These are phyloP conservation scores for Nibea coibor DNA, from an alignment of 2,113 vertebrate genomes.

Conservation along the genomic window DNA sequence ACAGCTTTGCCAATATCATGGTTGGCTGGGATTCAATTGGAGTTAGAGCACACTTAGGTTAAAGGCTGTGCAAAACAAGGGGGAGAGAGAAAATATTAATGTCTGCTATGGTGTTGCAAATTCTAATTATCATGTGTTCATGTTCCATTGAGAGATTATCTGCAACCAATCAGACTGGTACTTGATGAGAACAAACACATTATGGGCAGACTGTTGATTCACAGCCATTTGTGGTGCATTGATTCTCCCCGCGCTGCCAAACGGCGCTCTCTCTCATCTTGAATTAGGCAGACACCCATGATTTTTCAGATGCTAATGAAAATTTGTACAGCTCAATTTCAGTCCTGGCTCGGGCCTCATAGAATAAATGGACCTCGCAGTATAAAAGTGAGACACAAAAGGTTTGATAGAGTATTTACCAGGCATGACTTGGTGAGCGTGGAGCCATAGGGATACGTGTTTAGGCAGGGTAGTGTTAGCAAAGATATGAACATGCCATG, in stretches of 20 bases:
- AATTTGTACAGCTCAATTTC: conserved; percentile 73
- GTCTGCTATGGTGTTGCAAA: conserved; percentile 65
- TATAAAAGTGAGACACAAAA: conserved; percentile 25
- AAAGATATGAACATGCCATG: conserved; percentile 29
- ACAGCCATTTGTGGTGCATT: conserved; percentile 70
- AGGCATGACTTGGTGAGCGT: conserved; percentile 41
- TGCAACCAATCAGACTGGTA: conserved; percentile 71
- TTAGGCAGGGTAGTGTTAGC: conserved; percentile 1
- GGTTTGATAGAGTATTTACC: conserved; percentile 48
- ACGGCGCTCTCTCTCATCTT: conserved; percentile 63
- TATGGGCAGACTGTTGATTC: conserved; percentile 77
- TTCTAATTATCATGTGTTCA: conserved; percentile 77
- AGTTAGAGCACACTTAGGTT: conserved; percentile 73
- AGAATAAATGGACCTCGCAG: conserved; percentile 42
- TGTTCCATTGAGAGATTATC: conserved; percentile 79
- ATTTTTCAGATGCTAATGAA: conserved; percentile 76
- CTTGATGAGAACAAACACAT: conserved; percentile 81
- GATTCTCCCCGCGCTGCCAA: conserved; percentile 72
- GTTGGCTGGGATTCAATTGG: conserved; percentile 77
- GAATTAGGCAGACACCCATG: conserved; percentile 71
- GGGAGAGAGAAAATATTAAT: conserved; percentile 57
- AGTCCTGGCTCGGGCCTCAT: conserved; percentile 30
- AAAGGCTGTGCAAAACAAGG: conserved; percentile 64
- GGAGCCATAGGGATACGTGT: background rate
- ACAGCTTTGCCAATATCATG: conserved; percentile 78